Conservation (phyloP, 2,113 vertebrate species). For the Dendrocopos noguchii region DNA sequence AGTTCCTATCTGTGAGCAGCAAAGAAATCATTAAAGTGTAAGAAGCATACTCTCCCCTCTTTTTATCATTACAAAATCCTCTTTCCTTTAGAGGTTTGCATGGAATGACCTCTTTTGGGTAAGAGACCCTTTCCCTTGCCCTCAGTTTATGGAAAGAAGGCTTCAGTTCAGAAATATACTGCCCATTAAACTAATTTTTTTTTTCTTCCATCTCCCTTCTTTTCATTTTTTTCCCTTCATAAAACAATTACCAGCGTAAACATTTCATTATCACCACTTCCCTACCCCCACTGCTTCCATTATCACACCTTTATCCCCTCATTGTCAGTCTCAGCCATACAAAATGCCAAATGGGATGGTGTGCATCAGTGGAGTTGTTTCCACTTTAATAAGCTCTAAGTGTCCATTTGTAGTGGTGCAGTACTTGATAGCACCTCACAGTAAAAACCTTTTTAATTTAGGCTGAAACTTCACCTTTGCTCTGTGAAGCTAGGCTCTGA, state of each 20-base stretch:
- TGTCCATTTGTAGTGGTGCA: constrained; percentile 29
- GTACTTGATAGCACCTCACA: background rate
- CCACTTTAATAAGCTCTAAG: constrained; percentile 44
- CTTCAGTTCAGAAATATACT: constrained; percentile 14
- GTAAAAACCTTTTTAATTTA: constrained; percentile 37
- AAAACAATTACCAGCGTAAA: constrained; percentile 10
- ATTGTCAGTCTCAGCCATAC: background rate
- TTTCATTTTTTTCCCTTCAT: constrained; percentile 16
- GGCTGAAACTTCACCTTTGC: constrained; percentile 20
- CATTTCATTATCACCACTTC: background rate
- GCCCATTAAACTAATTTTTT: background rate
- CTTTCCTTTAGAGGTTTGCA: constrained; percentile 56
- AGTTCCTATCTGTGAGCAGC: constrained; percentile 78
- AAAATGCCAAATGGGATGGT: constrained; percentile 8
- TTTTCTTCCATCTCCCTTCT: background rate
- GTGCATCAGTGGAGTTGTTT: constrained; percentile 20
- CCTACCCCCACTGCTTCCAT: background rate
- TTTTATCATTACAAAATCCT: constrained; percentile 77
- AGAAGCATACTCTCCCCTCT: constrained; percentile 68
- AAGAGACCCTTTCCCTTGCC: background rate
- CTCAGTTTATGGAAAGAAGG: background rate
- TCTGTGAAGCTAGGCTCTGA: constrained; percentile 19
- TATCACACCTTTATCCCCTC: background rate
- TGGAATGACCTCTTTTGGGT: constrained; percentile 36
- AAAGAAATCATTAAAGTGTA: constrained; percentile 82